A percentile compares a stretch with the other conserved stretches of the same genome.
Evolutionary conservation across 2,888 invertebrate species (phyloP).

Genomic region (Nemotelus pantherinus): DNA sequence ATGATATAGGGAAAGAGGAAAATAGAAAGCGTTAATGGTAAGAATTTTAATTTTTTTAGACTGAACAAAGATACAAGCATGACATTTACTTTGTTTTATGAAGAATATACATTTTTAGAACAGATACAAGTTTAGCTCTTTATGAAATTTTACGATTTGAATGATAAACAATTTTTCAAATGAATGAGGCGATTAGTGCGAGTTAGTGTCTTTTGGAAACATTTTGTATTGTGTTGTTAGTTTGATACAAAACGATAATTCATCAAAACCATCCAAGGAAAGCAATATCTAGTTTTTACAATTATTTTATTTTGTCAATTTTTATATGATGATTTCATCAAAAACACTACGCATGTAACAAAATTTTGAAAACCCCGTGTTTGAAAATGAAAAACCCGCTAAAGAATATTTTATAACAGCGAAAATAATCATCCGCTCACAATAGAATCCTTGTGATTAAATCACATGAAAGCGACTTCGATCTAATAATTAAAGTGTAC

Average conservation of each 20-base stretch:
- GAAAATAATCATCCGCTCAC: no score
- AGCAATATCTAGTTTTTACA: not conserved
- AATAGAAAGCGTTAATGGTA: not conserved
- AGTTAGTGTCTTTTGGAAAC: constrained; percentile 11
- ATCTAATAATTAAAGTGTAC: no score
- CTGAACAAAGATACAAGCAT: not conserved
- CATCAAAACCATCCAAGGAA: constrained; percentile 28
- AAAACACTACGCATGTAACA: no score
- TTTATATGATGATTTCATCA: no score
- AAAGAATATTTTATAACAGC: no score
- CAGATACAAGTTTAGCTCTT: not conserved
- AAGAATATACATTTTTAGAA: not conserved
- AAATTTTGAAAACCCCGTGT: no score
- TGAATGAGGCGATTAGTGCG: constrained; percentile 11
- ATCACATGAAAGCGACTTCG: no score
- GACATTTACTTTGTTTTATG: not conserved
- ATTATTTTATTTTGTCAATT: not conserved
- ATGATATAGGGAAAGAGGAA: not conserved
- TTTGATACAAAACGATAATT: not conserved
- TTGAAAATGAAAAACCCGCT: no score
- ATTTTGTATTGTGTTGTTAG: not conserved
- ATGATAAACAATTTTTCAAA: not conserved
- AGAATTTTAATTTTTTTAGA: not conserved
- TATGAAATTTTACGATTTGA: not conserved
- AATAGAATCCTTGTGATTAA: no score